These are phyloP conservation scores for Leptothorax acervorum DNA, from an alignment of 2,888 invertebrate species.

Conservation along the genomic window DNA sequence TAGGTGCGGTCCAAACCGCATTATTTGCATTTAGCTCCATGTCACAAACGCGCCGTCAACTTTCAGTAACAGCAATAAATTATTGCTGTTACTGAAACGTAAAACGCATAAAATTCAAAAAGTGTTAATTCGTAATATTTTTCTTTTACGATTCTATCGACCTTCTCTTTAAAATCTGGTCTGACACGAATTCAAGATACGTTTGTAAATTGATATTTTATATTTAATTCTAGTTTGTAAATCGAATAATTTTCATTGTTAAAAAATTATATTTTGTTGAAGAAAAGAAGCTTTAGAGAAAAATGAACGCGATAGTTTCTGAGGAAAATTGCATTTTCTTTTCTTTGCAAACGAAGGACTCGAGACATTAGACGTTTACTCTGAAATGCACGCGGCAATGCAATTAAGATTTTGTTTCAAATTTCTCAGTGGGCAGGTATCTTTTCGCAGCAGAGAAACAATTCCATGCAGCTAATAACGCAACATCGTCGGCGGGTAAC, in stretches of 20 bases:
- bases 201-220: neutral
- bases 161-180: neutral
- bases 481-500: slow-evolving; percentile 1
- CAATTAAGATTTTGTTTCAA: neutral
- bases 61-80: neutral
- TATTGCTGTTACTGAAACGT: neutral
- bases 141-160: neutral
- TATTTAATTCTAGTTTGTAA: neutral
- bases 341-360: neutral
- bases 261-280: neutral
- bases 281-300: neutral
- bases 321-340: neutral
- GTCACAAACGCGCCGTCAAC: neutral
- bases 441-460: slow-evolving; percentile 4
- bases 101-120: neutral
- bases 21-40: slow-evolving; percentile 2
- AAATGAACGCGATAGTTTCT: neutral
- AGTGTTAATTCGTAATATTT: neutral
- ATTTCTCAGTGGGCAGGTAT: slow-evolving; percentile 16
- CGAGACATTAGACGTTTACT: neutral
- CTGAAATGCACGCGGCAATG: neutral
- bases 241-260: neutral
- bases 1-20: neutral
- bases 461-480: slow-evolving; percentile 32
- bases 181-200: neutral